Percentiles rank a stretch among this genome's conserved stretches.
These are phyloP conservation scores for Tragulus kanchil DNA, from an alignment of 2,113 vertebrate species.

Conservation along the genomic window DNA sequence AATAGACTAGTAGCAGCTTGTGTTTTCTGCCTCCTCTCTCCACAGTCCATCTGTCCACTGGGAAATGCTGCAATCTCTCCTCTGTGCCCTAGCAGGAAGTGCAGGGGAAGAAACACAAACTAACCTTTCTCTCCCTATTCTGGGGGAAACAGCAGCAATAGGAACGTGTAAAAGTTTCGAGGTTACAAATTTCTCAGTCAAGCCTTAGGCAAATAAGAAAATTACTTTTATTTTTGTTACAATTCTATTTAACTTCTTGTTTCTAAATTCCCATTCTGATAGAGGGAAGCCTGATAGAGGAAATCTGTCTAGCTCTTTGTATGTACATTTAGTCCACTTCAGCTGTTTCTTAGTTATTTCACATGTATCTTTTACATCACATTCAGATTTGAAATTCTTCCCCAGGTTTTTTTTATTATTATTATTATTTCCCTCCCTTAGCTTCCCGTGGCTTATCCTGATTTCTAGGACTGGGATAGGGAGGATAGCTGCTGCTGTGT, in stretches of 20 bases:
- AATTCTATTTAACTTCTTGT: background rate
- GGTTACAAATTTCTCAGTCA: background rate
- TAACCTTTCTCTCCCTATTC: constrained; percentile 27
- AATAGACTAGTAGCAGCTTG: background rate
- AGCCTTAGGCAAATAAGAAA: background rate
- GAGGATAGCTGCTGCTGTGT: background rate
- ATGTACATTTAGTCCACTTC: background rate
- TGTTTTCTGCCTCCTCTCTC: constrained; percentile 19
- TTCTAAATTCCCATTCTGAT: background rate
- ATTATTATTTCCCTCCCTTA: background rate
- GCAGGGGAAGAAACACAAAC: background rate
- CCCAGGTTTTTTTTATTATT: background rate
- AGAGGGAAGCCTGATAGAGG: background rate
- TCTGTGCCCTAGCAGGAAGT: background rate
- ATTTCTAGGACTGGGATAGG: background rate
- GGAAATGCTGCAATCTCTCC: background rate
- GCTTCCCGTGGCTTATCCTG: background rate
- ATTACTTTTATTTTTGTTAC: background rate
- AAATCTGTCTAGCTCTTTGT: background rate
- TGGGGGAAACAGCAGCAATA: background rate
- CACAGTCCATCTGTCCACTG: constrained; percentile 11
- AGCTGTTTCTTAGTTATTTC: constrained; percentile 6
- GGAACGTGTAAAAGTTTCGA: background rate
- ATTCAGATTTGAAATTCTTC: constrained; percentile 11
- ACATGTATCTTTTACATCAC: constrained; percentile 6